These are phyloP conservation scores for Sanderia malayensis DNA, from an alignment of 30 jellyfish, hydroid and myxozoan species.

Conservation along the genomic window DNA sequence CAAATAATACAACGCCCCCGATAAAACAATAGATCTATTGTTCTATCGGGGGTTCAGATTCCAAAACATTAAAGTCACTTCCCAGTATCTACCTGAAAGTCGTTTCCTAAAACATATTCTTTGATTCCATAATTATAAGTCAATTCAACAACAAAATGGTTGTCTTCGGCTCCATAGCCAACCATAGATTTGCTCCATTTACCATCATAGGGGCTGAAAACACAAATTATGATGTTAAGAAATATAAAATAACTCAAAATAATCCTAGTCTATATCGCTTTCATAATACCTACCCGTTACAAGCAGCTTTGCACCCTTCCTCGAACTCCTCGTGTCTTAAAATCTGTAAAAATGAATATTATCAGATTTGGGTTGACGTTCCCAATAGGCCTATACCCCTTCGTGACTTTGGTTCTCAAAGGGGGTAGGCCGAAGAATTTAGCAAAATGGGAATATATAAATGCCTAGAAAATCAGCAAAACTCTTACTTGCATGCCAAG, in stretches of 20 bases:
- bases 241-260: too few species aligned
- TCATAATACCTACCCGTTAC: constrained; percentile 79
- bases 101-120: constrained; percentile 83
- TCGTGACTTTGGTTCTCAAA: neutral
- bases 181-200: constrained; percentile 99
- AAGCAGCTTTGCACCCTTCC: constrained; percentile 97
- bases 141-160: constrained; percentile 94
- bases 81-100: constrained; percentile 94
- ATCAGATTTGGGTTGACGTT: too few species aligned
- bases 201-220: constrained; percentile 99
- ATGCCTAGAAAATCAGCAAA: neutral
- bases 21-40: too few species aligned
- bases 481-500: constrained; percentile 85
- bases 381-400: too few species aligned
- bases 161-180: constrained; percentile 95
- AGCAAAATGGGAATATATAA: neutral
- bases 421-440: neutral
- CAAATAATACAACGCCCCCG: too few species aligned
- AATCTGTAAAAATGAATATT: constrained; percentile 35
- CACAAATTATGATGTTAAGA: too few species aligned
- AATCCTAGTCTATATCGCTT: too few species aligned
- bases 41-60: too few species aligned
- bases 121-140: constrained; percentile 94
- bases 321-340: constrained; percentile 97
- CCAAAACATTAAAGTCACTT: too few species aligned